These are phyloP conservation scores for Leucophenga montana DNA, from an alignment of 2,888 invertebrate species.

Conservation along the genomic window DNA sequence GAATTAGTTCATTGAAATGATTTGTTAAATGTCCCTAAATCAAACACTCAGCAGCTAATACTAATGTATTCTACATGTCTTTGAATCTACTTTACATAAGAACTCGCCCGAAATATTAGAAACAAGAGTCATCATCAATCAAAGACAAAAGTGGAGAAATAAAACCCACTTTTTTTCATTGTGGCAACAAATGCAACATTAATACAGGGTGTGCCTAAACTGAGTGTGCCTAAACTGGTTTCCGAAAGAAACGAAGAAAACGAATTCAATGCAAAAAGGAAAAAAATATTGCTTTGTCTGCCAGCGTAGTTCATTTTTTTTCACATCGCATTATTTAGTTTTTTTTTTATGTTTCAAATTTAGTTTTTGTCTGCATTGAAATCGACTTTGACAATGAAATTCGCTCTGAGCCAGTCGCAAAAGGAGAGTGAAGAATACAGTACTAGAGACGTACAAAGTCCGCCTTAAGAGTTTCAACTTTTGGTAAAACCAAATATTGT, in stretches of 20 bases:
- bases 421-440: constrained; percentile 11
- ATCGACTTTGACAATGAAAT: constrained; percentile 65
- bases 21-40: constrained; percentile 1
- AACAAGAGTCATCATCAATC: constrained; percentile 51
- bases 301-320: background rate
- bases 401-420: constrained; percentile 55
- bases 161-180: constrained; percentile 27
- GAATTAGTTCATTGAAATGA: constrained; percentile 2
- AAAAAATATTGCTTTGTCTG: constrained; percentile 13
- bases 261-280: background rate
- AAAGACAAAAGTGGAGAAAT: constrained; percentile 45
- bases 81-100: background rate
- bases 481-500: no score
- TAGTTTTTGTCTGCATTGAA: constrained; percentile 11
- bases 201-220: constrained; percentile 10
- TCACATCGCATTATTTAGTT: background rate
- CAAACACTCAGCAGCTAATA: no score
- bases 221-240: constrained; percentile 11
- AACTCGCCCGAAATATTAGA: background rate
- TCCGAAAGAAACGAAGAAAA: background rate
- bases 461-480: no score
- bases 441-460: background rate
- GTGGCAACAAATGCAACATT: background rate
- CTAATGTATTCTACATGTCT: background rate
- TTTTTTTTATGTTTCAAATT: background rate